A percentile compares a stretch with the other conserved stretches of the same genome.
phyloP scores from a whole-genome alignment of 2,797 vertebrate species.

The Coluber constrictor region DNA sequence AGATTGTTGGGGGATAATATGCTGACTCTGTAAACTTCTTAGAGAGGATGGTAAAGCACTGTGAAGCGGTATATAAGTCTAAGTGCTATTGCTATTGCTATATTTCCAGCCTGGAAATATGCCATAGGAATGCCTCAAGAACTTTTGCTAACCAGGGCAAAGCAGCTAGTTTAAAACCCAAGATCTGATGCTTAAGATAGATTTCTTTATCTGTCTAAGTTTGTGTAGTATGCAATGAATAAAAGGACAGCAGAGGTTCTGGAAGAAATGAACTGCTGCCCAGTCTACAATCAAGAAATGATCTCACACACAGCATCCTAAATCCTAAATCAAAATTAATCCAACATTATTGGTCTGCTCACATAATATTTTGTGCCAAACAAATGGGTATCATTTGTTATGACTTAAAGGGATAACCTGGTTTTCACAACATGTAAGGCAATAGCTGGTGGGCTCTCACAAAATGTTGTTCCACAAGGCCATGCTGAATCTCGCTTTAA shows the following conservation, averaged over 20 bases:
- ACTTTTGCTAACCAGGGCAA: not conserved
- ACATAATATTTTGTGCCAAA: not conserved
- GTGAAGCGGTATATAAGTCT: too few species aligned
- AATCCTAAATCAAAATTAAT: not conserved
- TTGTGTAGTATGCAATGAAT: not conserved
- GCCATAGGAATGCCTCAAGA: not conserved
- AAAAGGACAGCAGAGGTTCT: not conserved
- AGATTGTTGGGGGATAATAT: too few species aligned
- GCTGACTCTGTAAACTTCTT: too few species aligned
- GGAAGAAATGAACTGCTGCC: not conserved
- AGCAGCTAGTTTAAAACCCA: not conserved
- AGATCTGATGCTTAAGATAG: not conserved
- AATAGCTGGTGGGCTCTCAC: not conserved
- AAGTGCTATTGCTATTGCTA: too few species aligned
- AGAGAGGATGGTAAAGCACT: too few species aligned
- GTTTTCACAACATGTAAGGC: not conserved
- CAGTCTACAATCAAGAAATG: not conserved
- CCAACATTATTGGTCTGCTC: not conserved
- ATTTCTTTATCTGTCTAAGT: not conserved
- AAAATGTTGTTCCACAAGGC: not conserved
- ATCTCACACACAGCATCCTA: not conserved
- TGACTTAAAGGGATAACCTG: not conserved
- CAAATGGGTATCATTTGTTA: not conserved
- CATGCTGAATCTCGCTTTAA: not conserved
- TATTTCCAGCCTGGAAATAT: not conserved